These are phyloP conservation scores for Elgaria multicarinata DNA, from an alignment of 2,113 vertebrate species.

Conservation along the genomic window DNA sequence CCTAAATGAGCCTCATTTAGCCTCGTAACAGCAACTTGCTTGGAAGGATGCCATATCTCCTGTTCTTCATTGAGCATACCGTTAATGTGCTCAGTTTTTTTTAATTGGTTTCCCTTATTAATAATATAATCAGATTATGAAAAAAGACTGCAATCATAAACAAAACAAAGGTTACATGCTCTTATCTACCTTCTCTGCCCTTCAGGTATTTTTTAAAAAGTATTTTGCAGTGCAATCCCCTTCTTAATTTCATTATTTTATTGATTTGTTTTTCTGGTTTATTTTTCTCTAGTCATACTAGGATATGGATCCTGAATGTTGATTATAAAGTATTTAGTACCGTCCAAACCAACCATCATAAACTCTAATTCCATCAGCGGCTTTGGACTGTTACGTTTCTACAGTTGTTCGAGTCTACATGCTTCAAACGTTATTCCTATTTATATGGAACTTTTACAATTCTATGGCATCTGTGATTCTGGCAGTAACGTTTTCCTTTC, in stretches of 20 bases:
- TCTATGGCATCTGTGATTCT: slow-evolving; percentile 2
- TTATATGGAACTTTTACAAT: not conserved
- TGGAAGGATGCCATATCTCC: not conserved
- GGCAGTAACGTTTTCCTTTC: slow-evolving; percentile 53
- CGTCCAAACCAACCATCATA: rapidly evolving
- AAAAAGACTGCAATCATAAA: not conserved
- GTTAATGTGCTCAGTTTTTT: not conserved
- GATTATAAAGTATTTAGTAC: not conserved
- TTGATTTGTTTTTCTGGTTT: too few species aligned
- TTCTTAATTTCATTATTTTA: not conserved
- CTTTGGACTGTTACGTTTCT: too few species aligned
- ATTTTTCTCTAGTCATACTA: not conserved
- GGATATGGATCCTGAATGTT: not conserved
- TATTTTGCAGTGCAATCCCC: not conserved
- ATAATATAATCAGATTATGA: not conserved
- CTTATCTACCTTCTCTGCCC: not conserved
- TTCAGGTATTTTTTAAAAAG: not conserved
- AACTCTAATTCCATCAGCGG: too few species aligned
- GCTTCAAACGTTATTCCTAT: not conserved
- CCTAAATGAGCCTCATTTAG: not conserved
- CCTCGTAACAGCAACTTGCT: not conserved
- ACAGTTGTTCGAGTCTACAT: not conserved
- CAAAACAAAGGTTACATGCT: not conserved
- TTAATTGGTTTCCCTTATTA: not conserved
- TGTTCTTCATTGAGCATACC: not conserved